phyloP scores from a whole-genome alignment of 2,888 invertebrate genomes.

The Calameuta idolon region DNA sequence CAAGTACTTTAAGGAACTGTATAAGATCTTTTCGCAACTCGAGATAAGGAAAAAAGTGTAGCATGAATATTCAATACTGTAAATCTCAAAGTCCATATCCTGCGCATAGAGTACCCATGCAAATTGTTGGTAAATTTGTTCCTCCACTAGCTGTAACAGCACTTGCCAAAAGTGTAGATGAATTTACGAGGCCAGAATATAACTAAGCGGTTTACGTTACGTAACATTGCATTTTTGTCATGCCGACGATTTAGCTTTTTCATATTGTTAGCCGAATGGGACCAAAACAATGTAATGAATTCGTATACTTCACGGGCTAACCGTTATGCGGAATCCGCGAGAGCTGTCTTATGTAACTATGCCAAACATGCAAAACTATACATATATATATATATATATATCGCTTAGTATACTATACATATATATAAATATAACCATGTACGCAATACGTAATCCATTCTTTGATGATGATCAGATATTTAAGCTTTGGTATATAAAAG shows the following conservation, averaged over 20 bases:
- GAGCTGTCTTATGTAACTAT: not conserved
- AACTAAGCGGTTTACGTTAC: not conserved
- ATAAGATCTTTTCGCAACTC: not conserved
- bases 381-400: too few species aligned
- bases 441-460: not conserved
- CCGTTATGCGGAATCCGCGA: not conserved
- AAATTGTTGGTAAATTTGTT: not conserved
- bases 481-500: not conserved
- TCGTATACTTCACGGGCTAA: not conserved
- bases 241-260: not conserved
- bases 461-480: not conserved
- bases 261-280: not conserved
- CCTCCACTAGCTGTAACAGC: not conserved
- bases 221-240: not conserved
- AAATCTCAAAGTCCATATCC: not conserved
- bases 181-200: not conserved
- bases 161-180: not conserved
- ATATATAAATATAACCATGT: not conserved
- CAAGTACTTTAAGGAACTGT: not conserved
- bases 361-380: not conserved
- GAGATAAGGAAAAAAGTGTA: not conserved
- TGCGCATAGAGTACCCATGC: not conserved
- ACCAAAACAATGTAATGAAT: not conserved
- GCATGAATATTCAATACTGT: not conserved
- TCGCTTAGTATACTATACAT: not conserved